Evolutionary conservation across 2,113 vertebrate species (phyloP), one percentile per base, ranked within the genome.

Genomic region (Synodontis membranacea): DNA sequence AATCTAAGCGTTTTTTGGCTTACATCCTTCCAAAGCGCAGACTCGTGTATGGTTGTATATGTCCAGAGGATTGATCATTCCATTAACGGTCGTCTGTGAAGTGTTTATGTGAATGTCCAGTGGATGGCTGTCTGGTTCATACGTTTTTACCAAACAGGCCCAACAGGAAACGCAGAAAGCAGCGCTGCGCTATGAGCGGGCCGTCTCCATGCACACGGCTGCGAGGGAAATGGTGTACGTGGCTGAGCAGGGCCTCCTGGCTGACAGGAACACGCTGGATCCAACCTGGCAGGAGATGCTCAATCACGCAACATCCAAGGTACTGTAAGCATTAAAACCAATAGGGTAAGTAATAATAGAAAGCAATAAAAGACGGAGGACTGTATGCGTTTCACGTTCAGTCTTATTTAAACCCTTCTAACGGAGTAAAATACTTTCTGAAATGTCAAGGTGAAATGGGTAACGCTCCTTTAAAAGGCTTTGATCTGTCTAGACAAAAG

Each of bases 261-360:
- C 96, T 0, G 97, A 97, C 90, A 95, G 94, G 76, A 98, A 97
- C 94, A 95, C 96, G 0, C 91, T 97, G 91, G 97, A 98, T 85
- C 96, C 97, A 39, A 97, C 97, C 0, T 98, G 97, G 97, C 97
- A 98, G 89, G 97, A 98, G 91, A 97, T 98, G 97, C 96, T 98
- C 44, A 98, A 98, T 91, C 97, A 98, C 0, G 96, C 97, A 17
- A 98, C 97, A 0, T 91, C 95, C 85, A 98, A 98, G 93, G 97
- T 98, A 91, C 91, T 10, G 74, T 46, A 42, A 64, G 80, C 64
- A 81, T 12, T 37, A 64, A 56, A 84, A 80, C 58, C 31, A 52
- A 79, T 34, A 31, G 31, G 31, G 3, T 37, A 37, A 80, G 50
- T 54, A 54, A 80, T 80, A 78, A 78, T 34, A 23, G n/a, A 37